phyloP scores from a whole-genome alignment of 2,888 invertebrate species.

The Galerucella calmariensis region DNA sequence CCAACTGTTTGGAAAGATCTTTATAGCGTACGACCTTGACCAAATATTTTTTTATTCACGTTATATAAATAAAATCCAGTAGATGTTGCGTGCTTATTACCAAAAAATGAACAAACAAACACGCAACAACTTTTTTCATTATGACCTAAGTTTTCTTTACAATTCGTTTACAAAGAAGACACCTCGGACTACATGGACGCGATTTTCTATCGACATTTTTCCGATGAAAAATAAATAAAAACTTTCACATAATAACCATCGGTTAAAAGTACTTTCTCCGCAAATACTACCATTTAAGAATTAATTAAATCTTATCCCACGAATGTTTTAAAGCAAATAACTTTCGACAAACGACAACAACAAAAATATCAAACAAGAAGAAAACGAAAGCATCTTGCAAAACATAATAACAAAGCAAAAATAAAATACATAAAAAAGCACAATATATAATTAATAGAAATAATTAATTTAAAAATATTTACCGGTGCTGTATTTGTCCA shows the following conservation, averaged over 20 bases:
- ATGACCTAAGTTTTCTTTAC: neutral
- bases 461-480: constrained; percentile 45
- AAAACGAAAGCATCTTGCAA: constrained; percentile 26
- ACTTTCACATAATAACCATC: constrained; percentile 4
- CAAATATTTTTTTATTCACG: too few relatives aligned
- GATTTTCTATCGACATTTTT: neutral
- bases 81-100: neutral
- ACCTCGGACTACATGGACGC: neutral
- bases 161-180: neutral
- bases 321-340: neutral
- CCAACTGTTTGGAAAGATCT: too few relatives aligned
- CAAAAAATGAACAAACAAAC: neutral
- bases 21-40: too few relatives aligned
- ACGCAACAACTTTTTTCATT: neutral
- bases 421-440: constrained; percentile 29
- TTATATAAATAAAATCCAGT: neutral
- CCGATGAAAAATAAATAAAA: neutral
- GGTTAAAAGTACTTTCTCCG: neutral
- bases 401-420: constrained; percentile 33
- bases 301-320: neutral
- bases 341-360: constrained; percentile 14
- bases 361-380: constrained; percentile 25
- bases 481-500: constrained; percentile 68
- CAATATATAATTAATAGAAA: constrained; percentile 1
- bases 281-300: constrained; percentile 2